phyloP scores from a whole-genome alignment of 2,797 vertebrate genomes.

The Crypturellus tataupa region DNA sequence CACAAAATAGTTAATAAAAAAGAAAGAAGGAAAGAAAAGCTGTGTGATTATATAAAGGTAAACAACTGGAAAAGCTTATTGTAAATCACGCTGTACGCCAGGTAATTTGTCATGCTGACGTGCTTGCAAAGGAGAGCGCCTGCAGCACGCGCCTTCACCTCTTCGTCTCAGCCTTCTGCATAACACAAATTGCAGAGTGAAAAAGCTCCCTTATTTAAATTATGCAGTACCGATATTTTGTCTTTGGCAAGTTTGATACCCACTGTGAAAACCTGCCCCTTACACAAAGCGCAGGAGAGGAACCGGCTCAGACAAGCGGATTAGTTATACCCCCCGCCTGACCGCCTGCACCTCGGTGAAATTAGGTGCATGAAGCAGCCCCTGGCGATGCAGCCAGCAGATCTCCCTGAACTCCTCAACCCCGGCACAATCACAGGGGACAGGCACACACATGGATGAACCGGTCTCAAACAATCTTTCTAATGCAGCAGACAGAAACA shows the following conservation, averaged over 20 bases:
- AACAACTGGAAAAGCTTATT: neutral
- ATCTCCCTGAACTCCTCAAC: neutral
- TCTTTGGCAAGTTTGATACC: neutral
- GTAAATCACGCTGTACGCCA: neutral
- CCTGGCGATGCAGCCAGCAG: fast-evolving
- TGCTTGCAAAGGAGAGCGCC: neutral
- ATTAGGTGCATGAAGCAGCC: neutral
- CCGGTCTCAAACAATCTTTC: neutral
- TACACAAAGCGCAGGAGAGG: neutral
- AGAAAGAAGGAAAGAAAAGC: neutral
- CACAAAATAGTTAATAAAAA: neutral
- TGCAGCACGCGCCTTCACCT: neutral
- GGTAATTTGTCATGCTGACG: neutral
- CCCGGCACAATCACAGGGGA: neutral
- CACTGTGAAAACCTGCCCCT: neutral
- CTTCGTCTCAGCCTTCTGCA: neutral
- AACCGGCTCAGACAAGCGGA: neutral
- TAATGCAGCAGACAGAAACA: neutral
- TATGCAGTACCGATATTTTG: fast-evolving
- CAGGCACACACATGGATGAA: neutral
- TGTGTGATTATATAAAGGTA: neutral
- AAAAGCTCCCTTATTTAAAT: neutral
- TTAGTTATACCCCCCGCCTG: neutral
- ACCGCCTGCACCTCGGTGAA: neutral
- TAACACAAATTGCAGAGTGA: neutral